These are phyloP conservation scores for Xestia xanthographa DNA, from an alignment of 2,888 invertebrate species.

Conservation along the genomic window DNA sequence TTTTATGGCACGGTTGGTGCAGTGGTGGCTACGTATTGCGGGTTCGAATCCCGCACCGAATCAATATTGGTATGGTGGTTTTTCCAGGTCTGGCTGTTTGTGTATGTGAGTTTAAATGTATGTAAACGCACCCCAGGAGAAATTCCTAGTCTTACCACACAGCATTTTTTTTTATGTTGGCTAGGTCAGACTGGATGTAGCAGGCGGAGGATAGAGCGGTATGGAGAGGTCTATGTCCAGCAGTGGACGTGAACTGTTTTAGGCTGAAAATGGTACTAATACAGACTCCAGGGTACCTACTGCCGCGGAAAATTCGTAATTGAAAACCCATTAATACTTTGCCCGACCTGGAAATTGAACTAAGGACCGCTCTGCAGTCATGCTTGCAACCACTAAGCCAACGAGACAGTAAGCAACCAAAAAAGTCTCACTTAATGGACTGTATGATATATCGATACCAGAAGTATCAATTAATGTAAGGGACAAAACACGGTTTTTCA, in stretches of 20 bases:
- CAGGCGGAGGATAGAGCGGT: no score
- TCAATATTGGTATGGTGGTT: no score
- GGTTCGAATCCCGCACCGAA: neutral
- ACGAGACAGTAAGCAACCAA: neutral
- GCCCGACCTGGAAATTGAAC: neutral
- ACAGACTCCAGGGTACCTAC: neutral
- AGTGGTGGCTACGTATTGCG: neutral
- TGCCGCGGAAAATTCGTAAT: neutral
- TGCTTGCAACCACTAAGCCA: neutral
- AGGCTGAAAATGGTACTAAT: neutral
- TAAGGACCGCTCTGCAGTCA: neutral
- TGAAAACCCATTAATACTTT: neutral
- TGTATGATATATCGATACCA: no score
- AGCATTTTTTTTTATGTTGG: neutral
- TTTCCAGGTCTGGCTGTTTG: no score
- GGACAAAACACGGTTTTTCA: no score
- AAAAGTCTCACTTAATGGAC: slow-evolving; percentile 12
- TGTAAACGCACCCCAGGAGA: no score
- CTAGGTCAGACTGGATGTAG: no score
- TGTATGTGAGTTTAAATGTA: no score
- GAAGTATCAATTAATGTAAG: no score
- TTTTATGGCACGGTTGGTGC: neutral
- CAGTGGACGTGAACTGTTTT: neutral
- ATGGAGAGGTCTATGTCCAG: neutral
- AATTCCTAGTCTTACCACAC: no score